Evolutionary conservation across 2,888 invertebrate species (phyloP).

Genomic region (Blastobasis lacticolella): DNA sequence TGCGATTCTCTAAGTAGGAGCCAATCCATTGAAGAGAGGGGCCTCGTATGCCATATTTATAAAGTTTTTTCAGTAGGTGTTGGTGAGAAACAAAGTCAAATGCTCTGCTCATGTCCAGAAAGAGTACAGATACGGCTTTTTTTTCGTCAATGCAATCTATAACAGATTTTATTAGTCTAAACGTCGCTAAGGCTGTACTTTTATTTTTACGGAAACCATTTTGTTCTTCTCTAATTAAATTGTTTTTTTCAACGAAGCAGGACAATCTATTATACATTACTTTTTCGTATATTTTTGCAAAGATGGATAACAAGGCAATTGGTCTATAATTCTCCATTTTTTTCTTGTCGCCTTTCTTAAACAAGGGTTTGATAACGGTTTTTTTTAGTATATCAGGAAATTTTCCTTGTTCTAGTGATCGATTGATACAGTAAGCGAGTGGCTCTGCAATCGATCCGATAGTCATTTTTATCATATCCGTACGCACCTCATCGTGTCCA

Average conservation of each 20-base stretch:
- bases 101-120: neutral
- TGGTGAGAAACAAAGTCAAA: neutral
- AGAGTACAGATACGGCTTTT: neutral
- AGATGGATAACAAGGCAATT: neutral
- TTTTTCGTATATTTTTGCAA: conserved; percentile 4
- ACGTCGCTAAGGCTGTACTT: neutral
- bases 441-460: neutral
- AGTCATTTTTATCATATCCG: neutral
- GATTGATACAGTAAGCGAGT: neutral
- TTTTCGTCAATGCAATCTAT: neutral
- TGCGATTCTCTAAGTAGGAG: neutral
- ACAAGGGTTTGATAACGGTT: neutral
- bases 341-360: neutral
- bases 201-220: conserved; percentile 1
- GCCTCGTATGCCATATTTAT: neutral
- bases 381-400: neutral
- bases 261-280: neutral
- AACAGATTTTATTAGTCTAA: neutral
- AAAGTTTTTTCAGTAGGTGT: neutral
- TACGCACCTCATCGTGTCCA: neutral
- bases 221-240: neutral
- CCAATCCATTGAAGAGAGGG: neutral
- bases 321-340: conserved; percentile 2
- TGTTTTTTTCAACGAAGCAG: neutral
- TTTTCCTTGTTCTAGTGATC: neutral